These are phyloP conservation scores for Turnix velox DNA, from an alignment of 2,113 vertebrate species.

Conservation along the genomic window DNA sequence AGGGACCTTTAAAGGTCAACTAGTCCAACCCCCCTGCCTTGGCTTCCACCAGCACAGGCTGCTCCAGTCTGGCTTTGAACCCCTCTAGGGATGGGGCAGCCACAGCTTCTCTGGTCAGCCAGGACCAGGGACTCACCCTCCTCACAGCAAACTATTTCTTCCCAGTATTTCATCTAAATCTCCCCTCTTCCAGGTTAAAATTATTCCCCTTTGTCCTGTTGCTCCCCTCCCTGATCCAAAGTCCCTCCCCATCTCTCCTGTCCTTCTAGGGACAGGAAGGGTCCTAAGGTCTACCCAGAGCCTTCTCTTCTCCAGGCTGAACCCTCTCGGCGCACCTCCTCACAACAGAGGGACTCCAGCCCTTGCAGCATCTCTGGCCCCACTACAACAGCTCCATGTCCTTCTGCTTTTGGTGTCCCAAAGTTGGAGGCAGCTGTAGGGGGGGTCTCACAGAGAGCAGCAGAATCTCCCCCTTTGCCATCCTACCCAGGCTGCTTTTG, in stretches of 20 bases:
- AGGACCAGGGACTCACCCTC: not conserved
- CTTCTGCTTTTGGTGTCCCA: not conserved
- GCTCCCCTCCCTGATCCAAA: not conserved
- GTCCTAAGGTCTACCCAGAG: not conserved
- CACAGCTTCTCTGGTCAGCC: not conserved
- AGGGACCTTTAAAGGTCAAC: not conserved
- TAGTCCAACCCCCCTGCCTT: not conserved
- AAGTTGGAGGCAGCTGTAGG: not conserved
- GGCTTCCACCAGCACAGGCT: not conserved
- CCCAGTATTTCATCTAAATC: not conserved
- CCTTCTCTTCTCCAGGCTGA: not conserved
- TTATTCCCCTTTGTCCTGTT: accelerated
- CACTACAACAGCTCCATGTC: not conserved
- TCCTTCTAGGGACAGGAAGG: not conserved
- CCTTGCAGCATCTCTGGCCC: not conserved
- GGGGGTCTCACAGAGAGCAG: not conserved
- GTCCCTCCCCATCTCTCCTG: not conserved
- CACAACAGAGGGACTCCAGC: not conserved
- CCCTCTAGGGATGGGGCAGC: not conserved
- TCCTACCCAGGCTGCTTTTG: not conserved
- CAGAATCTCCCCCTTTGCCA: not conserved
- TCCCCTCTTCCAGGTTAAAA: not conserved
- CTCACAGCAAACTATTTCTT: not conserved
- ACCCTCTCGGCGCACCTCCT: not conserved
- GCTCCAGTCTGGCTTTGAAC: not conserved